phyloP scores from a whole-genome alignment of 2,888 invertebrate genomes.

The Pedicia rivosa region DNA sequence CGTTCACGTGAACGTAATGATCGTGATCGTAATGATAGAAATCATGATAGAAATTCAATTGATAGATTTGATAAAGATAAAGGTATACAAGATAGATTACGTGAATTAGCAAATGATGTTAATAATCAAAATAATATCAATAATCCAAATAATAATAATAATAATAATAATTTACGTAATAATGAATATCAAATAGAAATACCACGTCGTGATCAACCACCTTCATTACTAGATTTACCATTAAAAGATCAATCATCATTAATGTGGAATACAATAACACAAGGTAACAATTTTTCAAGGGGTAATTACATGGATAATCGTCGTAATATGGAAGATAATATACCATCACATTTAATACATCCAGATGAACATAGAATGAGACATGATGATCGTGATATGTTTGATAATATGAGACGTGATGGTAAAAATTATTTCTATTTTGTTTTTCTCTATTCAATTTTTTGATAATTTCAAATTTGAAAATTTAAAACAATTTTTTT shows the following conservation, averaged over 20 bases:
- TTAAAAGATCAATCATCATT: constrained; percentile 1
- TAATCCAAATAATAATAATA: constrained; percentile 10
- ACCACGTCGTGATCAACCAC: constrained; percentile 2
- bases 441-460: neutral
- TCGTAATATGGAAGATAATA: constrained; percentile 9
- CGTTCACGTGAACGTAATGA: constrained; percentile 19
- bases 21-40: constrained; percentile 24
- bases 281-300: constrained; percentile 9
- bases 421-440: constrained; percentile 8
- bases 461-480: neutral
- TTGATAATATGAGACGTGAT: constrained; percentile 8
- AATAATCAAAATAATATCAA: constrained; percentile 17
- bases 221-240: constrained; percentile 5
- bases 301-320: constrained; percentile 10
- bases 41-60: constrained; percentile 17
- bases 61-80: constrained; percentile 11
- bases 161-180: too few species aligned
- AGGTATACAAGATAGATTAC: constrained; percentile 16
- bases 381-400: constrained; percentile 3
- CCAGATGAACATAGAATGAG: too few species aligned
- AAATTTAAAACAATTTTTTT: neutral
- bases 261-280: constrained; percentile 2
- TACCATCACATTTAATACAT: too few species aligned
- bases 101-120: constrained; percentile 2
- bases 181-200: too few species aligned